Evolutionary conservation across 2,797 vertebrate species (phyloP).

Genomic region (Sebastes kiyomatsui): DNA sequence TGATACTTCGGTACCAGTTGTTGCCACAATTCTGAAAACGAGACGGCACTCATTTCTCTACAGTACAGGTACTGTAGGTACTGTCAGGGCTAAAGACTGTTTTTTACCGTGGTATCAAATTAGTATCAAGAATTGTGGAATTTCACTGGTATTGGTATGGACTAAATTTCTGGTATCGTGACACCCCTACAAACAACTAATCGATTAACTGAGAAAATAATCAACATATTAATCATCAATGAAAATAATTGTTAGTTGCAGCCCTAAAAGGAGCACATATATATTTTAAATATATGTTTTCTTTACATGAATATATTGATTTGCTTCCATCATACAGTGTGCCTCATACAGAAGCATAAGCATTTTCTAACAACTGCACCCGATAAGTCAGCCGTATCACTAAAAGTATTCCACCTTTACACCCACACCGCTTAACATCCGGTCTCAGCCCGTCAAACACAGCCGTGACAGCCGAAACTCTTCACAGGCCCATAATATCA

Average conservation of each 20-base stretch:
- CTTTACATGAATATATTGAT: neutral
- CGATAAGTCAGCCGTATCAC: slow-evolving; percentile 10
- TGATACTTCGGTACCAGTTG: no score
- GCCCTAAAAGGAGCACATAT: neutral
- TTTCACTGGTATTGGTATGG: no score
- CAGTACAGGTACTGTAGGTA: no score
- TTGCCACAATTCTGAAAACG: no score
- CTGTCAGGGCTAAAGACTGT: no score
- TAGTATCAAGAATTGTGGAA: no score
- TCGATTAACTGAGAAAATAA: neutral
- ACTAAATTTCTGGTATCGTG: no score
- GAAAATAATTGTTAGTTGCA: neutral
- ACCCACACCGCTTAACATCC: slow-evolving; percentile 22
- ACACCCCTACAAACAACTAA: neutral
- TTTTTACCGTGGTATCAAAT: no score
- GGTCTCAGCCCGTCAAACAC: slow-evolving; percentile 3
- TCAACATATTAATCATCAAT: fast-evolving
- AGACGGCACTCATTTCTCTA: no score
- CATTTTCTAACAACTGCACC: neutral
- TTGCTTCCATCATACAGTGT: neutral
- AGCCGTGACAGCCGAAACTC: slow-evolving; percentile 31
- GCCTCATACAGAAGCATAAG: neutral
- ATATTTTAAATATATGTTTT: neutral
- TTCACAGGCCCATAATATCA: slow-evolving; percentile 22
- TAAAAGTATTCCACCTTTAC: slow-evolving; percentile 15